Evolutionary conservation across 2,888 invertebrate species (phyloP).

Genomic region (Cephus nigrinus): DNA sequence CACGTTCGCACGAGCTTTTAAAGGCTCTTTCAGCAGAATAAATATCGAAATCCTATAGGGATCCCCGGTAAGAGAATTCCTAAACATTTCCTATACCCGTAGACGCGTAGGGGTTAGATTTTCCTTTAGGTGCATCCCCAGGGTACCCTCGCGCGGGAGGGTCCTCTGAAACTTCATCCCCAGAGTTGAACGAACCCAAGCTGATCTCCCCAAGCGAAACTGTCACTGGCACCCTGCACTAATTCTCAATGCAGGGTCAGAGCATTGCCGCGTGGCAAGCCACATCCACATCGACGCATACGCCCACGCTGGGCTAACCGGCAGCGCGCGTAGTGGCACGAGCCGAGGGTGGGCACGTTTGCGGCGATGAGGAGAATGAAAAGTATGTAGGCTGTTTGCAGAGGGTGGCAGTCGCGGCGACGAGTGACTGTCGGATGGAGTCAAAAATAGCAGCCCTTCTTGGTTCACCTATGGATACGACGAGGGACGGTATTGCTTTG

Average conservation of each 20-base stretch:
- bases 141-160: not conserved
- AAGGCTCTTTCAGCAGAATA: not conserved
- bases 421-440: slow-evolving; percentile 40
- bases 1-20: not conserved
- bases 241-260: slow-evolving; percentile 26
- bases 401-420: slow-evolving; percentile 36
- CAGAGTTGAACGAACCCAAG: slow-evolving; percentile 44
- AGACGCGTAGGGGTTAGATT: not conserved
- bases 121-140: not conserved
- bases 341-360: slow-evolving; percentile 22
- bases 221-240: slow-evolving; percentile 20
- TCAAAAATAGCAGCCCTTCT: slow-evolving; percentile 45
- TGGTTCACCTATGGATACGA: slow-evolving; percentile 19
- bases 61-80: not conserved
- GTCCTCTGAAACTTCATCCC: not conserved
- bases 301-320: not conserved
- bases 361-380: slow-evolving; percentile 7
- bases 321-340: slow-evolving; percentile 26
- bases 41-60: not conserved
- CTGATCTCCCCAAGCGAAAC: slow-evolving; percentile 1
- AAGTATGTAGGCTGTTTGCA: slow-evolving; percentile 37
- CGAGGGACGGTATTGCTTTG: slow-evolving; percentile 13
- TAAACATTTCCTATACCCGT: not conserved
- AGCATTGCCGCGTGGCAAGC: not conserved
- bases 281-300: not conserved